phyloP scores from a whole-genome alignment of 2,113 vertebrate species.

The Neogobius melanostomus region DNA sequence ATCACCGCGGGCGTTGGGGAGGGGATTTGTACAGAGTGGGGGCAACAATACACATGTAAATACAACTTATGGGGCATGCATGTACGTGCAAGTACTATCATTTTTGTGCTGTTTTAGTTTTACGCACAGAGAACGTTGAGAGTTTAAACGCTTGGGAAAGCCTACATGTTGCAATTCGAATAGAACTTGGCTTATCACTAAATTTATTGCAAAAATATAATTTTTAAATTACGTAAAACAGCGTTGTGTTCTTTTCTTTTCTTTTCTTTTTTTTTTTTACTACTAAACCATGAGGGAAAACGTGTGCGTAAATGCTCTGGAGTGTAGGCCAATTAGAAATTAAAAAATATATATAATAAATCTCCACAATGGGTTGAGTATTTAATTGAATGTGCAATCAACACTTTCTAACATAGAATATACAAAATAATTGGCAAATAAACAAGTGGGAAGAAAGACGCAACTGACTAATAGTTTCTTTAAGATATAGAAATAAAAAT shows the following conservation, averaged over 20 bases:
- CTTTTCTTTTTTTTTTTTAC: no score
- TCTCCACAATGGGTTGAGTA: constrained; percentile 2
- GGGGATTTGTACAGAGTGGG: constrained; percentile 38
- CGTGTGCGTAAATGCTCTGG: background rate
- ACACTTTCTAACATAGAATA: constrained; percentile 67
- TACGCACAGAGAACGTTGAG: constrained; percentile 5
- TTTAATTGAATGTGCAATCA: constrained; percentile 49
- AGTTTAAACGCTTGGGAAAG: no score
- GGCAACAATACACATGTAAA: constrained; percentile 59
- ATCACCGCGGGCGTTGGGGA: constrained; percentile 56
- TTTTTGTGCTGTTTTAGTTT: background rate
- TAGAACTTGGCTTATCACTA: no score
- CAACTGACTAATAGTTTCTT: background rate
- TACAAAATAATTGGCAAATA: constrained; percentile 59
- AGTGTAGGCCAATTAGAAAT: background rate
- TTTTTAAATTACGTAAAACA: no score
- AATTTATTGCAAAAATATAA: no score
- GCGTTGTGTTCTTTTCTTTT: no score
- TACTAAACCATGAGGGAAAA: no score
- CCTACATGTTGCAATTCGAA: no score
- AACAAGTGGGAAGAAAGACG: constrained; percentile 31
- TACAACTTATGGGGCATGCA: constrained; percentile 28
- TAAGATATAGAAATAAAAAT: background rate
- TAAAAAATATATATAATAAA: background rate
- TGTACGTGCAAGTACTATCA: constrained; percentile 31